Base-by-base conservation (phyloP, 1,140 invertebrate species). In the Uloborus diversus region DNA sequence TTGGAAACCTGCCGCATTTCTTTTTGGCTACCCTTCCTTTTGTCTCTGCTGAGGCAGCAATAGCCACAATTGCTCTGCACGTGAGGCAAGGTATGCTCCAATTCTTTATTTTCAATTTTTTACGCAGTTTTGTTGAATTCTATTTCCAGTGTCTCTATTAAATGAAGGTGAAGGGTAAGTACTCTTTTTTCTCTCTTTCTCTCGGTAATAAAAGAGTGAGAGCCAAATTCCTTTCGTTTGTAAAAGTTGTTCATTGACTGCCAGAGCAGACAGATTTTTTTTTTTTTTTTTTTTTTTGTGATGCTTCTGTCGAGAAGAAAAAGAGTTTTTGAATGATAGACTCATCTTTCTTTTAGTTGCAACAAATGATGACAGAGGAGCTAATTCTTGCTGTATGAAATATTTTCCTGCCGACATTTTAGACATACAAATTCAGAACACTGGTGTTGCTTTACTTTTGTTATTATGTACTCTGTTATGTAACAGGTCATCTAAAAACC, bases 201-300 rank as follows among this genome's bases (percentile, higher is more conserved):
- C 53, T 64, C 37, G 62, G 37, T 49, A 61, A 53, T 47, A 42
- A 64, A 49, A 64, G 37, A 64, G 37, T 42, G 20, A 23, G 71
- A 62, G 71, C 71, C 71, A 75, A 75, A 59, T 75, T 75, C 71
- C 71, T 75, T 75, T 75, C 71, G 71, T 62, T 75, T 75, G 71
- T 75, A 75, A 75, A 53, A 35, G 71, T 35, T 27, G 35, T 30
- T 32, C 71, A 75, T 75, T 75, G 71, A 75, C 71, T 75, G 42
- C n/a, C 14, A 3, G 35, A 37, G 33, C 23, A 17, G 33, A 64
- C 14, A 62, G 9, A 14, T 0, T 23, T 62, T 62, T 57, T 17
- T 20, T 49, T 17, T n/a, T n/a, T n/a, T n/a, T n/a, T n/a, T n/a
- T n/a, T n/a, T n/a, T n/a, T n/a, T n/a, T n/a, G n/a, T n/a, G n/a